These are phyloP conservation scores for Erpornis zantholeuca DNA, from an alignment of 2,113 vertebrate genomes.

Conservation along the genomic window DNA sequence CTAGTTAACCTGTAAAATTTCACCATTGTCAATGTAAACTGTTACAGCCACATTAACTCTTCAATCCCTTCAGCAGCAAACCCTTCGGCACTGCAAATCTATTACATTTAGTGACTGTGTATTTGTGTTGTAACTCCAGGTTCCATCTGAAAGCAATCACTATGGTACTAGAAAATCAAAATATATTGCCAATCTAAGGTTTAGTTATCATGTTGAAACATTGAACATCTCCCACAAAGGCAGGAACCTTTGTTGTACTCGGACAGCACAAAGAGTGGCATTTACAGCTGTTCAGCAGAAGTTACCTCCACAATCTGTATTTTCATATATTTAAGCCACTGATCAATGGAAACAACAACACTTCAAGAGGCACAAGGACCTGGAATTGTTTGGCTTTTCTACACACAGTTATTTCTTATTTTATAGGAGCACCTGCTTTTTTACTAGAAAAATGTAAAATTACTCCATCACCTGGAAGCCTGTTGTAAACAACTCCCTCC, in stretches of 20 bases:
- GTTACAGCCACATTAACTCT: background rate
- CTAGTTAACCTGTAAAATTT: fast-evolving
- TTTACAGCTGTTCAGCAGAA: background rate
- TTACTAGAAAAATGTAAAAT: background rate
- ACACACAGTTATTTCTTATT: background rate
- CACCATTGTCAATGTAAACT: background rate
- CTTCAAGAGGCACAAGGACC: background rate
- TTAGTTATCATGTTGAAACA: background rate
- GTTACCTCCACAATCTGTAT: background rate
- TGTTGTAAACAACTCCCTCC: background rate
- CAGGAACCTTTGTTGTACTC: background rate
- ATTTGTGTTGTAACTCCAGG: background rate
- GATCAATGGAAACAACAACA: background rate
- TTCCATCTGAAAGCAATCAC: background rate
- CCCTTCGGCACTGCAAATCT: background rate
- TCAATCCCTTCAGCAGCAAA: background rate
- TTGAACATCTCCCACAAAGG: background rate
- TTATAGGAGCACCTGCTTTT: background rate
- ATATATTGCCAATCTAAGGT: background rate
- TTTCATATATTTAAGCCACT: background rate
- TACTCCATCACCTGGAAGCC: background rate
- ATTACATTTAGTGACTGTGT: too few relatives aligned
- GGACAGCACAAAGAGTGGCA: background rate
- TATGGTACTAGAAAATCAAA: background rate
- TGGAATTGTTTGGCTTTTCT: background rate